Conservation (phyloP, 2,888 invertebrate genomes). For the Ethmia dodecea region DNA sequence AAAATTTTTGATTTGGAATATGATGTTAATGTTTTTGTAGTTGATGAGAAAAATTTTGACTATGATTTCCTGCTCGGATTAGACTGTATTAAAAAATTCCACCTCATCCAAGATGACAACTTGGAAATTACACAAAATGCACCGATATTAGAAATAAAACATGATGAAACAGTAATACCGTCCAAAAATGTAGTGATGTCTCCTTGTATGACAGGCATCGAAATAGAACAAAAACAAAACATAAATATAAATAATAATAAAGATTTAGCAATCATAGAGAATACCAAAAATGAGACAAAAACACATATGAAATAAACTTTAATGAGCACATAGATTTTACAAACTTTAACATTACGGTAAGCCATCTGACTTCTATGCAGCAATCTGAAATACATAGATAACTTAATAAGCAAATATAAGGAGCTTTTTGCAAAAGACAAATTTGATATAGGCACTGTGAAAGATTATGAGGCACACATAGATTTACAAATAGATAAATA, state of each 20-base stretch:
- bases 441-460: constrained; percentile 23
- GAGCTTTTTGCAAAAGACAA: constrained; percentile 16
- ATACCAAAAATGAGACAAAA: too few relatives aligned
- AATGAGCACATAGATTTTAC: constrained; percentile 1
- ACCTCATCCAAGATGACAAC: constrained; percentile 15
- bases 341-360: constrained; percentile 14
- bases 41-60: constrained; percentile 18
- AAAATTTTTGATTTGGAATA: constrained; percentile 19
- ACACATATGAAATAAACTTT: background rate
- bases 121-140: constrained; percentile 14
- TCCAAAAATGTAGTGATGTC: too few relatives aligned
- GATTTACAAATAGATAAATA: constrained; percentile 23
- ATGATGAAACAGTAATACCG: too few relatives aligned
- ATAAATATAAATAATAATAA: too few relatives aligned
- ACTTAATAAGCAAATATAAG: constrained; percentile 15
- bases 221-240: too few relatives aligned
- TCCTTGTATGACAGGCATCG: background rate
- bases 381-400: constrained; percentile 12
- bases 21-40: constrained; percentile 15
- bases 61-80: constrained; percentile 17
- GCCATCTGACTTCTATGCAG: constrained; percentile 14
- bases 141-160: too few relatives aligned
- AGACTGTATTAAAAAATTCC: constrained; percentile 16
- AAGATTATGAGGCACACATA: constrained; percentile 24
- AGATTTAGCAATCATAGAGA: too few relatives aligned